Evolutionary conservation across 1,140 invertebrate species (phyloP).

Genomic region (Lepidostoma basale): DNA sequence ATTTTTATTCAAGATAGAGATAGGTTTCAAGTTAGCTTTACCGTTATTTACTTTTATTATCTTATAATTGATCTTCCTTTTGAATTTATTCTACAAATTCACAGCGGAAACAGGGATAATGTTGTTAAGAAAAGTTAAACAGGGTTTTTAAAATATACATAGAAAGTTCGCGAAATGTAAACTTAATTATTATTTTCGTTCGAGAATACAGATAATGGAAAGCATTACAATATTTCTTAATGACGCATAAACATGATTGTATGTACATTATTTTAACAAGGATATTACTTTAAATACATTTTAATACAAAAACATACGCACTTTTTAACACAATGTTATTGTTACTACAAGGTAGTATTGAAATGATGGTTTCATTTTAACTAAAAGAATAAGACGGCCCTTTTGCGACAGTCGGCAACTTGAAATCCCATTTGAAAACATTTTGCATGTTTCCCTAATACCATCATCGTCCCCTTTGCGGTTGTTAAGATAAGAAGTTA

Average conservation of each 20-base stretch:
- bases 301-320: too few relatives aligned
- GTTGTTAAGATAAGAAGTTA: constrained; percentile 48
- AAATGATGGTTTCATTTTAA: too few relatives aligned
- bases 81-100: constrained; percentile 28
- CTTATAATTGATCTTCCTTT: constrained; percentile 44
- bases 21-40: constrained; percentile 39
- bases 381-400: constrained; percentile 12
- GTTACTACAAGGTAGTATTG: too few relatives aligned
- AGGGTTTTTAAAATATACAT: background rate
- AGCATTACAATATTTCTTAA: too few relatives aligned
- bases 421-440: constrained; percentile 45
- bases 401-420: constrained; percentile 12
- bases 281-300: too few relatives aligned
- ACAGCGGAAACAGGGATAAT: background rate
- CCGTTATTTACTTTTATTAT: constrained; percentile 45
- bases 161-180: too few relatives aligned
- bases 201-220: too few relatives aligned
- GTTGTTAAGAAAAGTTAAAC: background rate
- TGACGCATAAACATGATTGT: too few relatives aligned
- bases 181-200: too few relatives aligned
- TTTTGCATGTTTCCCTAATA: constrained; percentile 45
- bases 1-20: constrained; percentile 47
- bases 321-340: too few relatives aligned
- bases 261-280: too few relatives aligned
- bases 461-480: constrained; percentile 46